These are phyloP conservation scores for Chiloscyllium punctatum DNA, from an alignment of 2,797 vertebrate species.

Conservation along the genomic window DNA sequence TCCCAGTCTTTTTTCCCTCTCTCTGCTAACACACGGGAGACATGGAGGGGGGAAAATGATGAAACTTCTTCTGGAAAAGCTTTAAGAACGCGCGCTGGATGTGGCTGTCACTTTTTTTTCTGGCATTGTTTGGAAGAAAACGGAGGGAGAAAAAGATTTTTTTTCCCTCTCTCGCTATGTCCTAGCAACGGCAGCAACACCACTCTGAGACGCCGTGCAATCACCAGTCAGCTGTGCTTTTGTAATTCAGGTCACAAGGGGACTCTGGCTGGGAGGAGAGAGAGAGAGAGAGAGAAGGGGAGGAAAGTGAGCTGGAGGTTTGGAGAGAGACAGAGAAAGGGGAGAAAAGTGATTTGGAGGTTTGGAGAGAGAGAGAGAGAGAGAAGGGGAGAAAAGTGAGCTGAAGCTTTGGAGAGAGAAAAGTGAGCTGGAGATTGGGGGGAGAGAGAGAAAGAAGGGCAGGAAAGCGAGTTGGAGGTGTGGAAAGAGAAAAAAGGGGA, in stretches of 20 bases:
- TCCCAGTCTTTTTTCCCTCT: not conserved
- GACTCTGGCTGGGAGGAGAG: not conserved
- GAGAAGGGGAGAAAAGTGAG: not conserved
- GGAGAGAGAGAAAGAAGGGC: too few relatives aligned
- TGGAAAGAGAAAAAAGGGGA: too few relatives aligned
- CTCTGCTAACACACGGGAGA: not conserved
- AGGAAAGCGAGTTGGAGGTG: too few relatives aligned
- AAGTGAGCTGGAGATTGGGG: too few relatives aligned
- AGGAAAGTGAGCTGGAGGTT: not conserved
- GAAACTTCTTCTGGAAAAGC: not conserved
- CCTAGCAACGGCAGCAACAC: not conserved
- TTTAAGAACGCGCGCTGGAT: not conserved
- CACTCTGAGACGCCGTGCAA: not conserved
- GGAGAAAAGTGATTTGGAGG: not conserved
- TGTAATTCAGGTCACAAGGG: not conserved
- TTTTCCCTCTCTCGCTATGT: not conserved
- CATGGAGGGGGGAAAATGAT: too few relatives aligned
- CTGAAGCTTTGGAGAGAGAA: too few relatives aligned
- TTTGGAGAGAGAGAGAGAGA: too few relatives aligned
- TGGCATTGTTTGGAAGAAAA: not conserved
- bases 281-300: not conserved
- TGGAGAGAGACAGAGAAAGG: too few relatives aligned
- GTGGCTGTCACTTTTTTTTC: not conserved
- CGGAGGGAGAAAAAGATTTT: not conserved
- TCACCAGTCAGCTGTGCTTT: not conserved